These are phyloP conservation scores for Drosophila pseudotalamancana DNA, from an alignment of 2,888 invertebrate genomes.

Conservation along the genomic window DNA sequence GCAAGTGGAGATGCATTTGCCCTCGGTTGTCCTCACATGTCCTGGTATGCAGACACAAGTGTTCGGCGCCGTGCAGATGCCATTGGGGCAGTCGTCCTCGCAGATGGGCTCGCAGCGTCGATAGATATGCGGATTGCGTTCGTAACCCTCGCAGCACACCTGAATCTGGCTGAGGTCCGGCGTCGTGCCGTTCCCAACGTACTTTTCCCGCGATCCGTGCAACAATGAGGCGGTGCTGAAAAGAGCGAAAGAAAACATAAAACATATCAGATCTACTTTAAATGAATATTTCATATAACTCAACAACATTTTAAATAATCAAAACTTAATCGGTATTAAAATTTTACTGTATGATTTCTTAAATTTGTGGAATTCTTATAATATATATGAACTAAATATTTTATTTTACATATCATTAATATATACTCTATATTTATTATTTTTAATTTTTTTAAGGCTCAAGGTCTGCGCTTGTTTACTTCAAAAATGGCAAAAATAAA, in stretches of 20 bases:
- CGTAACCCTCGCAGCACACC: conserved; percentile 88
- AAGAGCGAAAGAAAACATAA: not conserved
- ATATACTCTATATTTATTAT: not conserved
- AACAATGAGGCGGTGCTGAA: conserved; percentile 80
- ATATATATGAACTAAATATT: not conserved
- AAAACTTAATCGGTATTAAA: no score
- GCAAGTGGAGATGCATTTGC: conserved; percentile 87
- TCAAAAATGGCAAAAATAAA: not conserved
- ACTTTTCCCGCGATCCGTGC: conserved; percentile 58
- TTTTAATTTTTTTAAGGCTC: conserved; percentile 8
- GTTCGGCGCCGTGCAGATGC: conserved; percentile 85
- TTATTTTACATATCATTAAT: no score
- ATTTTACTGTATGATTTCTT: no score
- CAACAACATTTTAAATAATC: no score
- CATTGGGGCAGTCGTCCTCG: conserved; percentile 85
- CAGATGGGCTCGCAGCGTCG: conserved; percentile 84
- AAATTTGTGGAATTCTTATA: no score
- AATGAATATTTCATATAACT: no score
- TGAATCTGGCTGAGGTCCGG: conserved; percentile 88
- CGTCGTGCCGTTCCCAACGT: conserved; percentile 84
- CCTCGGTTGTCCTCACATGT: conserved; percentile 79
- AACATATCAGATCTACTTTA: no score
- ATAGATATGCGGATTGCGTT: conserved; percentile 84
- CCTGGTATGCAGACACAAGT: conserved; percentile 85
- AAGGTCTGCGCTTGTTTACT: conserved; percentile 9